Conservation (phyloP, 1,140 invertebrate species). For the Drosophila gunungcola region DNA sequence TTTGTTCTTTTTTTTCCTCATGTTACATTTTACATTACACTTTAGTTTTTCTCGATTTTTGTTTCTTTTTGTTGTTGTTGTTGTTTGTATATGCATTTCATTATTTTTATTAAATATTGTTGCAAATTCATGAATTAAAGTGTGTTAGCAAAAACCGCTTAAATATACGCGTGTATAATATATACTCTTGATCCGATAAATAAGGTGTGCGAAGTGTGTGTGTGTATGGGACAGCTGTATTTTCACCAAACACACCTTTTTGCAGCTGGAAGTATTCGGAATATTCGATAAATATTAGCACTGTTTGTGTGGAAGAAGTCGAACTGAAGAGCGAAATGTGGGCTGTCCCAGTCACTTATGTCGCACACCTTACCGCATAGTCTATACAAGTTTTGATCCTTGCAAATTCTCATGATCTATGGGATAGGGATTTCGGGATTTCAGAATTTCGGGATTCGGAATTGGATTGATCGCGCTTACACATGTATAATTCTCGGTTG, state of each 20-base stretch:
- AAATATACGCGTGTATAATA: slow-evolving; percentile 45
- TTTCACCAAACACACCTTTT: not conserved
- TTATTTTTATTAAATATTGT: slow-evolving; percentile 60
- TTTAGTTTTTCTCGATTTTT: slow-evolving; percentile 14
- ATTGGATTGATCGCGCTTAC: slow-evolving; percentile 29
- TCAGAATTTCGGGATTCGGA: slow-evolving; percentile 9
- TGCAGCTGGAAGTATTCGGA: not conserved
- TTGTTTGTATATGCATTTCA: slow-evolving; percentile 45
- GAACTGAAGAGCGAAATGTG: not conserved
- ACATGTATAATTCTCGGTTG: slow-evolving; percentile 27
- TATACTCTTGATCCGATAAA: slow-evolving; percentile 43
- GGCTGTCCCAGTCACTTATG: not conserved
- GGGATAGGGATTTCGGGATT: slow-evolving; percentile 8
- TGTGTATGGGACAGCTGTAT: not conserved
- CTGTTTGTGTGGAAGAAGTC: slow-evolving; percentile 1
- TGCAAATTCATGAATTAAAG: slow-evolving; percentile 66
- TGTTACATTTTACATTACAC: slow-evolving; percentile 48
- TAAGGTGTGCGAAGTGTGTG: slow-evolving; percentile 18
- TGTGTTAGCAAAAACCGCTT: slow-evolving; percentile 78
- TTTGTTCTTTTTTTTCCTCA: slow-evolving; percentile 12
- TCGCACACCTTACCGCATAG: slow-evolving; percentile 36
- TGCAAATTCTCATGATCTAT: slow-evolving; percentile 30
- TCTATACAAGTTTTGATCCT: slow-evolving; percentile 37
- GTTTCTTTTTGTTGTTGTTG: slow-evolving; percentile 36
- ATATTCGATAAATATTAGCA: not conserved